Base-by-base conservation (phyloP, 1,140 invertebrate genomes). In the Conus ventricosus region DNA sequence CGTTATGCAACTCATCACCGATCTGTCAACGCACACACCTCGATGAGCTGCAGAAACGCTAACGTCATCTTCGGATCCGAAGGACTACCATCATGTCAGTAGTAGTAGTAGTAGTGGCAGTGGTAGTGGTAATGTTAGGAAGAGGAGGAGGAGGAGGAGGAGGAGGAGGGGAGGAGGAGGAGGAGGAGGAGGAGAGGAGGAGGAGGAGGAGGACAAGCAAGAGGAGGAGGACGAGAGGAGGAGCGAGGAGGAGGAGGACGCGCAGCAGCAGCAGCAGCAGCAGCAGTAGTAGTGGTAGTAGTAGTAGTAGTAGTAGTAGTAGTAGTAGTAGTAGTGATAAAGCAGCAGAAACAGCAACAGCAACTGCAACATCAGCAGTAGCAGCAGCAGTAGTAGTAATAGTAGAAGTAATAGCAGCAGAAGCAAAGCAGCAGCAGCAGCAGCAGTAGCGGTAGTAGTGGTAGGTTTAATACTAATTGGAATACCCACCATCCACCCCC, bases 211-310 rank as follows among this genome's bases (percentile, higher is more conserved):
- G 1, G 55, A 78, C 60, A n/a, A n/a, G n/a, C n/a, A n/a, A 39
- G 39, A 39, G 39, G 39, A 39, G 39, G 39, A 87, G 4, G 39
- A 87, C 75, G 83, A 87, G 86, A 51, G 84, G 86, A 51, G 51
- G 71, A 84, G 84, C 71, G 82, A 87, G 86, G 17, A 75, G 71
- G 17, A 3, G 71, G 2, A 75, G 1, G 55, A 78, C 60, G 39
- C 39, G 3, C 39, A 39, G 39, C 3, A 39, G 39, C 3, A 39
- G 39, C 3, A 39, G 39, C 3, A 88, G 87, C 8, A 88, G 57
- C 60, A 88, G 83, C 8, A 88, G 83, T 87, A 88, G 87, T 63
- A 88, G 87, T 86, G 57, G 82, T 88, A 88, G 87, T 88, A 87
- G 87, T 87, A 88, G 82, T 87, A 88, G 87, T 87, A 88, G 87